A percentile compares a stretch with the other conserved stretches of the same genome.
phyloP scores from a whole-genome alignment of 2,888 invertebrate genomes.

The Drosophila seclusa region DNA sequence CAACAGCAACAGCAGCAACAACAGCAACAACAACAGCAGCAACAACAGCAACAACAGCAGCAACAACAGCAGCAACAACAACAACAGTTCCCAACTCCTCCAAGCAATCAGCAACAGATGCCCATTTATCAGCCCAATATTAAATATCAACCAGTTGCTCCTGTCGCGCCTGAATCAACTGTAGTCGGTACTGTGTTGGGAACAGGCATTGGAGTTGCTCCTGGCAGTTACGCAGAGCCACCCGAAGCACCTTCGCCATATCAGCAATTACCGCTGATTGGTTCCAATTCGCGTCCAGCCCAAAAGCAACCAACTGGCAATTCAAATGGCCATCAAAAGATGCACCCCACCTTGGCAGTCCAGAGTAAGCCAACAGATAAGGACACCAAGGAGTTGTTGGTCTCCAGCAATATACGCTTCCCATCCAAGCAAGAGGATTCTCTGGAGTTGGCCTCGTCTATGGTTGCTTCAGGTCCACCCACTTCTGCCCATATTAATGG shows the following conservation, averaged over 20 bases:
- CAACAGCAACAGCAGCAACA: background rate
- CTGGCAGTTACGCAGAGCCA: slow-evolving; percentile 44
- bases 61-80: background rate
- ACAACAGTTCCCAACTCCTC: slow-evolving; percentile 1
- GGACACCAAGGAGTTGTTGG: slow-evolving; percentile 82
- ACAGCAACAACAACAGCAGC: background rate
- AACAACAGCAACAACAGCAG: accelerated
- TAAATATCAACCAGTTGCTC: slow-evolving; percentile 26
- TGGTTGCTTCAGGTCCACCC: slow-evolving; percentile 64
- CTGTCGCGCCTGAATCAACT: background rate
- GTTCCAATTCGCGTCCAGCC: slow-evolving; percentile 50
- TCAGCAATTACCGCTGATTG: slow-evolving; percentile 78
- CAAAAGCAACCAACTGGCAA: slow-evolving; percentile 31
- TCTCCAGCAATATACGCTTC: slow-evolving; percentile 84
- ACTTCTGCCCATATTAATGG: slow-evolving; percentile 81
- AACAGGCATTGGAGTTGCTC: slow-evolving; percentile 1
- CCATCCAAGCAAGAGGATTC: slow-evolving; percentile 80
- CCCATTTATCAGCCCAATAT: slow-evolving; percentile 71
- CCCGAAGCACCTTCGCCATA: slow-evolving; percentile 80
- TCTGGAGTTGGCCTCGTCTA: slow-evolving; percentile 57
- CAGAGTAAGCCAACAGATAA: slow-evolving; percentile 25
- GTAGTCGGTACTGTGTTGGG: slow-evolving; percentile 15
- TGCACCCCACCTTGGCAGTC: background rate
- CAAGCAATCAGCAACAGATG: slow-evolving; percentile 50
- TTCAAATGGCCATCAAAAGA: slow-evolving; percentile 12